phyloP scores from a whole-genome alignment of 2,888 invertebrate genomes.

The Drosophila suboccidentalis region DNA sequence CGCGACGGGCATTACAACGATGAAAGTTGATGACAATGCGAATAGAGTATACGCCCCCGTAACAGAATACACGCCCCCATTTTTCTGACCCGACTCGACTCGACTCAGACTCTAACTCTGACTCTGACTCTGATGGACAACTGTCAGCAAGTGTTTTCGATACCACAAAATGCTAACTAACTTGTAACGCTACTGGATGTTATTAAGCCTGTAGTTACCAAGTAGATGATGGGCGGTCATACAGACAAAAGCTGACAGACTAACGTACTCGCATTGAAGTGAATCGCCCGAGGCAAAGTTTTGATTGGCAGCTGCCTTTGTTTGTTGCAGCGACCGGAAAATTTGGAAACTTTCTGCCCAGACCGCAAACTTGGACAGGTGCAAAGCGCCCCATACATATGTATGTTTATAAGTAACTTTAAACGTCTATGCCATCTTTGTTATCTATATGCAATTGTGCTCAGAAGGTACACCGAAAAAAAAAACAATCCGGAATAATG shows the following conservation, averaged over 20 bases:
- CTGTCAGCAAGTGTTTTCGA: constrained; percentile 53
- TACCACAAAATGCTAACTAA: constrained; percentile 29
- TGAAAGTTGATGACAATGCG: constrained; percentile 76
- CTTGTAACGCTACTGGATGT: constrained; percentile 24
- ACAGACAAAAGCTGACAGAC: constrained; percentile 1
- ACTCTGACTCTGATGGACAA: constrained; percentile 25
- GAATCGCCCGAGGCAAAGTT: constrained; percentile 49
- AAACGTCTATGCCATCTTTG: constrained; percentile 17
- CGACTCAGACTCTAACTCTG: background rate
- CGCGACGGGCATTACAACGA: constrained; percentile 39
- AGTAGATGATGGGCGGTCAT: background rate
- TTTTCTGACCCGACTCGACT: background rate
- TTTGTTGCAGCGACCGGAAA: constrained; percentile 41
- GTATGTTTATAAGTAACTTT: background rate
- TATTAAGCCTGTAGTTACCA: constrained; percentile 43
- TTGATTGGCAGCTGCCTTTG: constrained; percentile 77
- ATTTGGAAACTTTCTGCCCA: constrained; percentile 46
- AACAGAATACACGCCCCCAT: background rate
- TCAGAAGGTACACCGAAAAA: background rate
- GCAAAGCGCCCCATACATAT: constrained; percentile 26
- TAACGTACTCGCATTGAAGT: constrained; percentile 19
- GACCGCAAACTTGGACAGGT: constrained; percentile 67
- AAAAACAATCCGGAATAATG: background rate
- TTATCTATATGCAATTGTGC: constrained; percentile 14
- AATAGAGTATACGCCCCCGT: constrained; percentile 25